Evolutionary conservation across 2,888 invertebrate species (phyloP), one percentile per base, ranked within the genome.

Genomic region (Blastobasis adustella): DNA sequence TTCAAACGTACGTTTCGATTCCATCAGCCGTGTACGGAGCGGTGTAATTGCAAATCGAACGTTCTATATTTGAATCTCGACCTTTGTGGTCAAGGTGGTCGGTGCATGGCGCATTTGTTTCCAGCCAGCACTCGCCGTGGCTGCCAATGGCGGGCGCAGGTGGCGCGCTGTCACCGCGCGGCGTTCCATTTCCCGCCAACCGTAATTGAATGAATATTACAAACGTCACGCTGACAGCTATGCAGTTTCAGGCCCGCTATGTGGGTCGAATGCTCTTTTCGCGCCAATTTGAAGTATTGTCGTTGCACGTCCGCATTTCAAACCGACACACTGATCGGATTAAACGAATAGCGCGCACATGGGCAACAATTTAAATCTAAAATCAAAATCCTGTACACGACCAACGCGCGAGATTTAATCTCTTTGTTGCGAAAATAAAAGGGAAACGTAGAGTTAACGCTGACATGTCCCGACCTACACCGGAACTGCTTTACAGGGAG

Each of bases 161-260:
- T 84, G 84, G 69, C 71, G 60, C 55, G 75, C 79, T 81, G 80
- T 82, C 84, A 76, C 70, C 76, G 71, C 69, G 71, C 66, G 71
- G 71, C 72, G 76, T 74, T 74, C 81, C 82, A 80, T 83, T 82
- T 82, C 82, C 81, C 82, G 81, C 78, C 61, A 59, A 69, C 60
- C 71, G 74, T 83, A 85, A 84, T 83, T 82, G 79, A 83, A 87
- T 87, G 86, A 85, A 85, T 86, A 86, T 86, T 85, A 85, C 86
- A 82, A 82, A 79, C 72, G 81, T 81, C 82, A 82, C 67, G 65
- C 54, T 76, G 83, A 77, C 81, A 80, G 76, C 74, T 71, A 71
- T 74, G 80, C 75, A 77, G 76, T 77, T 76, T 73, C 75, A 71
- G 67, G 66, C 69, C 61, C 72, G 69, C 65, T 71, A 76, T 78